Conservation (phyloP, 2,888 invertebrate species). For the Matsumyia berberina region DNA sequence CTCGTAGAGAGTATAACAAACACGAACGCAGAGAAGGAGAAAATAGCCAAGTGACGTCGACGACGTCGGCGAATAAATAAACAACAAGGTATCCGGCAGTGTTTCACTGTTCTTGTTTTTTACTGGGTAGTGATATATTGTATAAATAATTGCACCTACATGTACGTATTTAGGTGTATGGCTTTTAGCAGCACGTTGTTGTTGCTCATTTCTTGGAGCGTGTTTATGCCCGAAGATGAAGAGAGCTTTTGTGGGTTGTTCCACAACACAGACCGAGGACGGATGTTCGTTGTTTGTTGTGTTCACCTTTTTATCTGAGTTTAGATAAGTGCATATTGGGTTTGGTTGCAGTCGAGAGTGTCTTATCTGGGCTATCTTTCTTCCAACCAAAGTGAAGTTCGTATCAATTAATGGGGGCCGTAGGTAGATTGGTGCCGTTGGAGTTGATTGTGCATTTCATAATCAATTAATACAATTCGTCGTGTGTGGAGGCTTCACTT, state of each 20-base stretch:
- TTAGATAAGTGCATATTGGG: slow-evolving; percentile 52
- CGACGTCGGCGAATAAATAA: slow-evolving; percentile 21
- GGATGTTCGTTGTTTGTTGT: slow-evolving; percentile 30
- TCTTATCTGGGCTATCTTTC: slow-evolving; percentile 11
- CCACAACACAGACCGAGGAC: slow-evolving; percentile 23
- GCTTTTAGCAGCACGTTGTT: slow-evolving; percentile 1
- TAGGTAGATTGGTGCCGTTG: slow-evolving; percentile 38
- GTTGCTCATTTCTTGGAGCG: slow-evolving; percentile 40
- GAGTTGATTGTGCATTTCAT: not conserved
- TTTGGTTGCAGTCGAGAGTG: slow-evolving; percentile 28
- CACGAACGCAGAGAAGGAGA: slow-evolving; percentile 12
- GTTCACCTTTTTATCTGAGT: slow-evolving; percentile 43
- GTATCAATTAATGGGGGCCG: slow-evolving; percentile 30
- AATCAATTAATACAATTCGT: not conserved
- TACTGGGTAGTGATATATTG: slow-evolving; percentile 19
- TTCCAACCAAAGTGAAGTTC: slow-evolving; percentile 4
- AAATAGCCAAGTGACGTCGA: slow-evolving; percentile 44
- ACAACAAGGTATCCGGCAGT: slow-evolving; percentile 39
- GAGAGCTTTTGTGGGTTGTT: slow-evolving; percentile 43
- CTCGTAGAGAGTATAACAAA: slow-evolving; percentile 34
- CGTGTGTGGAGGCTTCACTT: not conserved
- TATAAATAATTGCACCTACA: slow-evolving; percentile 41
- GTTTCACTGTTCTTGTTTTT: slow-evolving; percentile 21
- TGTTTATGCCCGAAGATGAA: slow-evolving; percentile 5
- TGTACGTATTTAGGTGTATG: slow-evolving; percentile 18